Percentiles rank a stretch among this genome's conserved stretches.
Evolutionary conservation across 2,113 vertebrate genomes (phyloP).

Genomic region (Suricata suricatta): DNA sequence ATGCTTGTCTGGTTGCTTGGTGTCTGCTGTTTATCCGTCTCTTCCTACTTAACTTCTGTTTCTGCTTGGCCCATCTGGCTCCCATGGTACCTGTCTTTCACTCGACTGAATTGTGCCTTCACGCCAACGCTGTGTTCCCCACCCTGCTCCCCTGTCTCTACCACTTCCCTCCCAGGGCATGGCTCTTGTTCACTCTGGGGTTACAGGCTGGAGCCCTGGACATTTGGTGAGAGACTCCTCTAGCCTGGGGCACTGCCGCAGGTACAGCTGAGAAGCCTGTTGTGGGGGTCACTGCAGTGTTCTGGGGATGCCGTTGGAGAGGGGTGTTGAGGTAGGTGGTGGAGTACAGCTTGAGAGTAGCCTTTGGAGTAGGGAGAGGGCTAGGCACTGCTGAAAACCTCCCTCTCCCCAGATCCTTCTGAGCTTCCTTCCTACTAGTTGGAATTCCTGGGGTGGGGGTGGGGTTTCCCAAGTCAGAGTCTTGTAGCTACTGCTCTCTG

Average conservation of each 20-base stretch:
- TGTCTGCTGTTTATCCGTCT: slow-evolving; percentile 89
- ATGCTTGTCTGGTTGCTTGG: slow-evolving; percentile 85
- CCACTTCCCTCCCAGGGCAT: neutral
- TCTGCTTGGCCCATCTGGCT: slow-evolving; percentile 86
- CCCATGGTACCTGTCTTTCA: slow-evolving; percentile 74
- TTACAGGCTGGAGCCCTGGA: neutral
- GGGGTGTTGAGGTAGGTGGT: too few relatives aligned
- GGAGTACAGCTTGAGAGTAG: neutral
- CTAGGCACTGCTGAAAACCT: neutral
- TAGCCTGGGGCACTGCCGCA: neutral
- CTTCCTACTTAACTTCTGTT: slow-evolving; percentile 89
- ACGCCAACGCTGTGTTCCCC: slow-evolving; percentile 46
- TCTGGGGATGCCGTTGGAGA: neutral
- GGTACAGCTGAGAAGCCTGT: neutral
- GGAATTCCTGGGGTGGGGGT: neutral
- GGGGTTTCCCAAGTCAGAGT: neutral
- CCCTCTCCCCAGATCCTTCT: neutral
- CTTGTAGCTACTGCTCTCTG: neutral
- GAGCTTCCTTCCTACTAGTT: neutral
- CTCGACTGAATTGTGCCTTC: neutral
- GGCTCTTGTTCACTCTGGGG: rapidly evolving
- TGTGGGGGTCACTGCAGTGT: rapidly evolving
- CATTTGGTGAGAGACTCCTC: neutral
- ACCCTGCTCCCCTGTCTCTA: neutral
- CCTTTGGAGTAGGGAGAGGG: neutral